Conservation (phyloP, 2,888 invertebrate species). For the Frankliniella fusca region DNA sequence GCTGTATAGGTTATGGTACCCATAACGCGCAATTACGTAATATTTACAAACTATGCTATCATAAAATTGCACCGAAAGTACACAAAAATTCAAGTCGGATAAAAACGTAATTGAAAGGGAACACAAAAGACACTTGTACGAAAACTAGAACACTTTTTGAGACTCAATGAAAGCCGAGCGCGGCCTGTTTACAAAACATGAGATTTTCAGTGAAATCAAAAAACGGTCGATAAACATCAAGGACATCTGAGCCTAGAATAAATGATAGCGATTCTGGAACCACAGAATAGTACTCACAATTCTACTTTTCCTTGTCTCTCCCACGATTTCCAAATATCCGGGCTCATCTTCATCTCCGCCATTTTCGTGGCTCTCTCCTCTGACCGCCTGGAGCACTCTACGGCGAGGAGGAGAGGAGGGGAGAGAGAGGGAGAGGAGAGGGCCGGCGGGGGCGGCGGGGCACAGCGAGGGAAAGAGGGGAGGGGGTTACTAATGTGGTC, state of each 20-base stretch:
- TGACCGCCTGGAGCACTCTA: not conserved
- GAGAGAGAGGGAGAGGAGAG: no score
- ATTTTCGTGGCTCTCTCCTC: not conserved
- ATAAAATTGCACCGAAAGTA: not conserved
- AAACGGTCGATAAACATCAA: not conserved
- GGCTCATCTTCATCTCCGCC: slow-evolving; percentile 3
- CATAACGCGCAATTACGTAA: not conserved
- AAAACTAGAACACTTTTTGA: no score
- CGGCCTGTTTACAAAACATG: slow-evolving; percentile 6
- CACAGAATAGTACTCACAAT: not conserved
- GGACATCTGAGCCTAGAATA: not conserved
- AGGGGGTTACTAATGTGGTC: not conserved
- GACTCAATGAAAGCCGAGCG: not conserved
- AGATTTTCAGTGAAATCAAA: not conserved
- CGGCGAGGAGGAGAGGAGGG: no score
- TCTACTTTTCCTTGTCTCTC: not conserved
- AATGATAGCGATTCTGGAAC: no score
- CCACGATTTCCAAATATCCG: slow-evolving; percentile 1
- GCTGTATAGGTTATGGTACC: not conserved
- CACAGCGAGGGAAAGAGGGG: not conserved
- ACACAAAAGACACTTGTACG: not conserved
- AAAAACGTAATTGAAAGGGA: no score
- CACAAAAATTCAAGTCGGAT: not conserved
- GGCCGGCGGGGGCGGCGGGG: not conserved
- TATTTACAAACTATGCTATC: not conserved